Base-by-base conservation (phyloP, 2,888 invertebrate genomes). In the Standfussiana lucernea region DNA sequence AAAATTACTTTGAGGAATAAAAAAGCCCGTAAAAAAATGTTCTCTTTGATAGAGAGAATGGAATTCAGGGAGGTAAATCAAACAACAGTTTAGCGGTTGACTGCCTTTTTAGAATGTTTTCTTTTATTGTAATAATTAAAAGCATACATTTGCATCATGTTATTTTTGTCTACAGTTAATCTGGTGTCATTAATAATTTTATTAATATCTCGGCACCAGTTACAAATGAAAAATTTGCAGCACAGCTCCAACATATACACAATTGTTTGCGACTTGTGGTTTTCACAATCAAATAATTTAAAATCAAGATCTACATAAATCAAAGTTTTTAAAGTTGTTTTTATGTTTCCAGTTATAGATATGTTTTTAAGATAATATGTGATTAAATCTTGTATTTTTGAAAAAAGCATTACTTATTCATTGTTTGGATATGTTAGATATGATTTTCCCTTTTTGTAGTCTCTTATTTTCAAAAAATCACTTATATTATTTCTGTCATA, bases 201-300 rank as follows among this genome's bases (percentile, higher is more conserved):
- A 68, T 74, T 68, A 40, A 40, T 10, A 40, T 74, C 74, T 40
- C 61, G 21, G 32, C 68, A 68, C 68, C 68, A 75, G 40, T 68
- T 75, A 50, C 40, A 62, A 50, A 75, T 62, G 13, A 75, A 68
- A 68, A 68, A 68, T 62, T 68, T 75, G 50, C 74, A 64, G 62
- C 37, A 64, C 68, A 68, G 61, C 5, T 75, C 62, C 50, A 68
- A 50, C 13, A 62, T 68, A 1, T 40, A 50, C 1, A 68, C 68
- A 50, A 69, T 69, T 42, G 32, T 50, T 50, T 62, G 10, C 3
- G 47, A 32, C 24, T 68, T 69, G 10, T 75, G 75, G 4, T 62
- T 75, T 69, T 69, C 62, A 7, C 69, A 75, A 42, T 62, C 21
- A 53, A 75, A 64, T 62, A 75, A 24, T 40, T 8, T 50, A 68